Conservation (phyloP, 2,888 invertebrate genomes). For the Drosophila macrothrix region DNA sequence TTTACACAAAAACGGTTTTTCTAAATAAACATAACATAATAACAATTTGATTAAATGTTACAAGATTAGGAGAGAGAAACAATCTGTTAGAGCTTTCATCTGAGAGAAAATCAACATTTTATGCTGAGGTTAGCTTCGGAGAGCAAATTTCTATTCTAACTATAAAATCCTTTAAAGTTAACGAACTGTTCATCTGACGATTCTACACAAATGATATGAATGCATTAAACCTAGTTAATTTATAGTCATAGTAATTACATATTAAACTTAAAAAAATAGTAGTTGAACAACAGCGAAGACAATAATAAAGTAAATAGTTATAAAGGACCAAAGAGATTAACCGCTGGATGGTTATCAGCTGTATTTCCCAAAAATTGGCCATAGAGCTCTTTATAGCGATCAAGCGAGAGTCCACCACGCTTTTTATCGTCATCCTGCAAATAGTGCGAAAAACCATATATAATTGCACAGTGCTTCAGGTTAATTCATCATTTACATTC, state of each 20-base stretch:
- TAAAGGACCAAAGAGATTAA: slow-evolving; percentile 92
- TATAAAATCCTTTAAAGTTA: slow-evolving; percentile 67
- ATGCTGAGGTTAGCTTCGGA: slow-evolving; percentile 63
- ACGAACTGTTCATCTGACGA: slow-evolving; percentile 76
- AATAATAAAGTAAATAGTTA: slow-evolving; percentile 74
- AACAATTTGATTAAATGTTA: slow-evolving; percentile 65
- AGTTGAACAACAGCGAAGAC: slow-evolving; percentile 84
- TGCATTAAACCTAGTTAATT: slow-evolving; percentile 71
- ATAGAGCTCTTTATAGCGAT: slow-evolving; percentile 93
- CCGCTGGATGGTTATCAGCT: slow-evolving; percentile 90
- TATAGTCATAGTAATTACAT: slow-evolving; percentile 80
- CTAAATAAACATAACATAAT: slow-evolving; percentile 60
- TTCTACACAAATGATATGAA: slow-evolving; percentile 76
- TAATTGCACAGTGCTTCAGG: neutral
- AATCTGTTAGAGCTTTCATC: slow-evolving; percentile 60
- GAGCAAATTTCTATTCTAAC: slow-evolving; percentile 71
- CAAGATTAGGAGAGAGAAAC: slow-evolving; percentile 65
- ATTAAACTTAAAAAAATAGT: slow-evolving; percentile 78
- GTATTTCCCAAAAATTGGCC: slow-evolving; percentile 93
- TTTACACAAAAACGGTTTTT: slow-evolving; percentile 58
- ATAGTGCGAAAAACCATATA: neutral
- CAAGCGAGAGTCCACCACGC: slow-evolving; percentile 91
- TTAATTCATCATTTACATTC: slow-evolving; percentile 86
- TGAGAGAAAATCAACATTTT: slow-evolving; percentile 68
- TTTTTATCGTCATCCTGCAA: slow-evolving; percentile 92